Base-by-base conservation (phyloP, 2,888 invertebrate genomes). In the Acanthosepion lycidas region DNA sequence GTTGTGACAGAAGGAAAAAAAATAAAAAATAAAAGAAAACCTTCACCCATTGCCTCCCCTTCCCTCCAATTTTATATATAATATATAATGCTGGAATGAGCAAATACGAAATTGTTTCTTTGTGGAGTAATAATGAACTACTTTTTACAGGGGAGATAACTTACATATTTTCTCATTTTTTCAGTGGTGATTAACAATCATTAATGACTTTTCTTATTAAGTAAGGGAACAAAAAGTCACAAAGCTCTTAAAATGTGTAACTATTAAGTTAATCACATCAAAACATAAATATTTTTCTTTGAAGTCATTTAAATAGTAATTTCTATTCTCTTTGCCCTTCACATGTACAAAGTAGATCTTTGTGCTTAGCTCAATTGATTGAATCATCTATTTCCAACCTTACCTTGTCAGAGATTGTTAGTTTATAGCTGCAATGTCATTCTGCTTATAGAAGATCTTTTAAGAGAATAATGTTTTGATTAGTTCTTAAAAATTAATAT, bases 1-100 rank as follows among this genome's bases (percentile, higher is more conserved):
- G 78, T 78, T 78, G 78, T 78, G 78, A 78, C n/a, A n/a, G 78
- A 78, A 78, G 78, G 78, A 78, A 78, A 33, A 33, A 78, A 78
- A 12, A 78, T 3, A 78, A 6, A 78, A 78, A 33, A 78, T 6
- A 78, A n/a, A n/a, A n/a, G 12, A 28, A 28, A 78, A n/a, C 78
- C 78, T n/a, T 78, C 78, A 12, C 78, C n/a, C 33, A 78, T 78
- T 33, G n/a, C 78, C n/a, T 78, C 78, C 78, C n/a, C 8, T 9
- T 3, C 78, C n/a, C 28, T 15, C 78, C 33, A 12, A 33, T 78
- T n/a, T n/a, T 78, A 9, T 78, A 4, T 78, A 33, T 33, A 33
- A 12, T n/a, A n/a, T 15, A 18, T 33, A 78, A 78, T 78, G n/a
- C 78, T n/a, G n/a, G 18, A 78, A 78, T 78, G n/a, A 78, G n/a